These are phyloP conservation scores for Manacus vitellinus DNA, from an alignment of 2,113 vertebrate genomes.

Conservation along the genomic window DNA sequence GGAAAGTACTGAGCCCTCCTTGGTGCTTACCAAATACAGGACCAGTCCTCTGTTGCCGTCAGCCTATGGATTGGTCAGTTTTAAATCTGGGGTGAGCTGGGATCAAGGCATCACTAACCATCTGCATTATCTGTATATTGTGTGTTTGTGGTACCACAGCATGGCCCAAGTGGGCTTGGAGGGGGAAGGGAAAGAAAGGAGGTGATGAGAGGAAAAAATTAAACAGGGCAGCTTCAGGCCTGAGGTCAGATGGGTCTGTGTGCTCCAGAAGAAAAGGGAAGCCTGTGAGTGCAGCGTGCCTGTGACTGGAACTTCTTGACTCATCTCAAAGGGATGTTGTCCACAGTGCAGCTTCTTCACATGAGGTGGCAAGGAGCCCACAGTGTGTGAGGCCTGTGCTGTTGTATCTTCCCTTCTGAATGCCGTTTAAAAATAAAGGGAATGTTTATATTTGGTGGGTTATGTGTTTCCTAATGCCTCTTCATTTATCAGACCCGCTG, in stretches of 20 bases:
- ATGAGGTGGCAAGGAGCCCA: not conserved
- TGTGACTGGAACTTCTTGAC: not conserved
- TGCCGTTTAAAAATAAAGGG: not conserved
- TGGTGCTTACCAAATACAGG: not conserved
- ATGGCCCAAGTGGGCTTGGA: not conserved
- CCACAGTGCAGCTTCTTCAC: not conserved
- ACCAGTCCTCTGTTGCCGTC: not conserved
- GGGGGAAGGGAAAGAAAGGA: not conserved
- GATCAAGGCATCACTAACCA: not conserved
- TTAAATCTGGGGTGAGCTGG: not conserved
- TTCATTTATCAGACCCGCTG: not conserved
- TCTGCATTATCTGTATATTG: accelerated
- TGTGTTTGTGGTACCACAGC: not conserved
- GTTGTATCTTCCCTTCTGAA: not conserved
- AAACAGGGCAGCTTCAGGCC: not conserved
- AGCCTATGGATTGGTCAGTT: not conserved
- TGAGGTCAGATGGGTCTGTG: accelerated
- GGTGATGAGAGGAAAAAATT: not conserved
- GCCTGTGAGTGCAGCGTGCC: not conserved
- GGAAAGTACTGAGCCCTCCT: not conserved
- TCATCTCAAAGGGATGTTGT: not conserved
- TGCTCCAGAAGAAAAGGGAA: not conserved
- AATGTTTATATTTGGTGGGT: not conserved
- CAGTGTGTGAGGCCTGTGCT: not conserved
- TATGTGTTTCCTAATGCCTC: not conserved